Percentiles rank a stretch among this genome's conserved stretches.
phyloP scores from a whole-genome alignment of 1,140 invertebrate species.

The Macrosteles quadrilineatus region DNA sequence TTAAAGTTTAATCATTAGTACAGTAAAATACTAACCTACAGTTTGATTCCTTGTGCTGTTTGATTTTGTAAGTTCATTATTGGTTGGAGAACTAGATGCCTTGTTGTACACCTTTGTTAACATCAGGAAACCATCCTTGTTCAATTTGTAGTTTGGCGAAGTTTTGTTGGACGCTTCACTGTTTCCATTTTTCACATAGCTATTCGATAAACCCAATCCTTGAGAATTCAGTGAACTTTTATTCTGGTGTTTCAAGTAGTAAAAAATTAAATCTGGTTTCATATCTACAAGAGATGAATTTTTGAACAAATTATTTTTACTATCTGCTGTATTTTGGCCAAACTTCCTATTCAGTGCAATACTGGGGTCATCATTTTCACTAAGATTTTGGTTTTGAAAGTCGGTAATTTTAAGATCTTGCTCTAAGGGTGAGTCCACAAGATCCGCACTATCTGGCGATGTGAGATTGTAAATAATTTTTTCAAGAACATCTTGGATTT shows the following conservation, averaged over 20 bases:
- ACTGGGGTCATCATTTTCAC: neutral
- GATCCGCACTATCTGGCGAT: neutral
- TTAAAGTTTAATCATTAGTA: too few relatives aligned
- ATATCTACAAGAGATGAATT: neutral
- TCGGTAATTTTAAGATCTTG: neutral
- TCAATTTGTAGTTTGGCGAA: conserved; percentile 23
- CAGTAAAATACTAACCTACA: conserved; percentile 36
- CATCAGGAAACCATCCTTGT: conserved; percentile 58
- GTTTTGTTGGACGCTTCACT: neutral
- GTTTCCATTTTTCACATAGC: neutral
- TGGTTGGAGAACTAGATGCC: conserved; percentile 40
- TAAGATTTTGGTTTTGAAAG: neutral
- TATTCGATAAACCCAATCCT: neutral
- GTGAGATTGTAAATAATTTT: conserved; percentile 24
- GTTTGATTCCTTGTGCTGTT: conserved; percentile 42
- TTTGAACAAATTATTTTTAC: neutral
- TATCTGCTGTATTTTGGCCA: neutral
- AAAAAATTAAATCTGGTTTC: neutral
- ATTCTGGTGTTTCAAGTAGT: conserved; percentile 9
- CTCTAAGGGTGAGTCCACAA: neutral
- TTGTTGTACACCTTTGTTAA: conserved; percentile 67
- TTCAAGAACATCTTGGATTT: conserved; percentile 16
- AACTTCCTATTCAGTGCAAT: conserved; percentile 21
- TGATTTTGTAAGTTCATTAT: conserved; percentile 14
- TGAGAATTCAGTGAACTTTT: neutral